Conservation (phyloP, 2,888 invertebrate species). For the Hanleya hanleyi region DNA sequence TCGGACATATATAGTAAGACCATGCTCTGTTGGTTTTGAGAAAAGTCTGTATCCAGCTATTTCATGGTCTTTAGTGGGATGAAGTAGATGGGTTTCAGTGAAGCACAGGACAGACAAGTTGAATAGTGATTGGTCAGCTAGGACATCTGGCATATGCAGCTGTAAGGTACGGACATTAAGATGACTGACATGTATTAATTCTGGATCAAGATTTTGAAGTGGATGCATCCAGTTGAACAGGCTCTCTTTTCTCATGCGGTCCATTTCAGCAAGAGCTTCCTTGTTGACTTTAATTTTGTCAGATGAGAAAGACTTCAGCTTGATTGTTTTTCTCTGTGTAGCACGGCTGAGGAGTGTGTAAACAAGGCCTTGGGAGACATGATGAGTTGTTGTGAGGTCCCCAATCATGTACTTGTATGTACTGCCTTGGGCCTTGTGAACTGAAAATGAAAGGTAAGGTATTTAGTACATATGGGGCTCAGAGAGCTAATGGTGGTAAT, state of each 20-base stretch:
- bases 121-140: background rate
- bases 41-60: background rate
- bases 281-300: background rate
- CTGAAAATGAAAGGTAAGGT: no score
- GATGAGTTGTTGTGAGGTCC: background rate
- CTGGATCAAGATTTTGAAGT: background rate
- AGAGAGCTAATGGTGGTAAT: no score
- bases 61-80: background rate
- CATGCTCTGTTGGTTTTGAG: background rate
- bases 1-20: background rate
- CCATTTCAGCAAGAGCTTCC: background rate
- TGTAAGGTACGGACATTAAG: background rate
- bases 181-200: background rate
- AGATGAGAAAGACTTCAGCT: background rate
- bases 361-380: background rate
- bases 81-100: background rate
- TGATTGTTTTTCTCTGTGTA: background rate
- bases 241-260: background rate
- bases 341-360: background rate
- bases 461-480: no score
- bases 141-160: background rate
- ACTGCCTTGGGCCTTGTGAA: background rate
- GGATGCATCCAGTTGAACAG: background rate
- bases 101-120: background rate
- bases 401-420: background rate